Base-by-base conservation (phyloP, 2,113 vertebrate genomes). In the Sisor rabdophorus region DNA sequence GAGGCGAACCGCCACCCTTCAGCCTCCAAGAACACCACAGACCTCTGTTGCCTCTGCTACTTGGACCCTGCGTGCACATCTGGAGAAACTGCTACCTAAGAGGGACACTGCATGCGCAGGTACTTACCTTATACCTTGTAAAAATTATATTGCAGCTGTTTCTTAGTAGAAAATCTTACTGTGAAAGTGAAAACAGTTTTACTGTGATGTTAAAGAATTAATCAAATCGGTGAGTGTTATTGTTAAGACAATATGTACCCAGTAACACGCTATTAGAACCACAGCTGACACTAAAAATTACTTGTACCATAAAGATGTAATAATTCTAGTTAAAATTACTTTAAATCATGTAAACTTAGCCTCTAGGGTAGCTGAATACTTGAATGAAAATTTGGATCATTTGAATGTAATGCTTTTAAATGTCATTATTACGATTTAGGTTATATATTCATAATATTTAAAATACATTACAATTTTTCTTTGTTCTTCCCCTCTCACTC, bases 71-170 rank as follows among this genome's bases (percentile, higher is more conserved):
- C 26, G 67, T 97, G 80, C 86, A 85, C 11, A 84, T 98, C 72
- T 98, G 96, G 96, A 92, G 83, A 75, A 92, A 93, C 58, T 98
- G 96, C 84, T 98, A 97, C 89, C 90, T 97, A 77, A 91, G 95
- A 32, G 94, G 93, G 71, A 89, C 91, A 17, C 92, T 93, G 11
- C 93, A 96, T 56, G 84, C 89, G 9, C 93, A 95, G 96, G 96
- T 97, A 72, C 0, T 5, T 12, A 1, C 3, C 22, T 52, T 52
- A 44, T 13, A 17, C 20, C 16, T 64, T 61, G 19, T 17, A 52
- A 69, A 13, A 24, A 8, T 12, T 54, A 52, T 1, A 59, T 75
- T 48, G 79, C 11, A 22, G 63, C 11, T 15, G 2, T 4, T 68
- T 26, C 26, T 50, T 12, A 50, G 22, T 24, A 24, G 2, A 61